These are phyloP conservation scores for Steinernema hermaphroditum DNA, from an alignment of 2,888 invertebrate species.

Conservation along the genomic window DNA sequence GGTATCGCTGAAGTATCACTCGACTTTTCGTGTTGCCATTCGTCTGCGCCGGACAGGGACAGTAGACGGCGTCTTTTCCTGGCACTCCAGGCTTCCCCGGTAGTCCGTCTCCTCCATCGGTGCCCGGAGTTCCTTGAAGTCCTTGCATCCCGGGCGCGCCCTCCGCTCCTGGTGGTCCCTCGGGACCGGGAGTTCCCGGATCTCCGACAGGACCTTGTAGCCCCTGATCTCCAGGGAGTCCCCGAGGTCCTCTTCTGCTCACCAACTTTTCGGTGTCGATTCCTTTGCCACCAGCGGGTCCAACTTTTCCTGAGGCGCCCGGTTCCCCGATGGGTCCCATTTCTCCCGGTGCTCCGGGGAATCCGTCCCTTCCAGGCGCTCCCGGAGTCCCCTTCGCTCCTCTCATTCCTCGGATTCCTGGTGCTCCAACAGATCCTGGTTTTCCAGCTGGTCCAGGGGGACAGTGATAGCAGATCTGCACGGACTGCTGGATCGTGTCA, in stretches of 20 bases:
- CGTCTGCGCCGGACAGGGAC: background rate
- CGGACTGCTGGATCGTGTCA: background rate
- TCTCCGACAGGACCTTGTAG: slow-evolving; percentile 10
- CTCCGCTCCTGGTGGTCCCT: background rate
- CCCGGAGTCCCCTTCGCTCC: background rate
- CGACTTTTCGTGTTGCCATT: background rate
- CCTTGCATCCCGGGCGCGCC: background rate
- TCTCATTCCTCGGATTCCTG: slow-evolving; percentile 4
- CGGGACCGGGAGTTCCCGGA: background rate
- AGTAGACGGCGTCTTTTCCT: background rate
- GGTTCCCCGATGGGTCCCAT: slow-evolving; percentile 2
- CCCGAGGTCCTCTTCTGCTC: background rate
- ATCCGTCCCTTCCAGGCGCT: slow-evolving; percentile 5
- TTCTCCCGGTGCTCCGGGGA: slow-evolving; percentile 22
- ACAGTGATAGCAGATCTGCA: slow-evolving; percentile 6
- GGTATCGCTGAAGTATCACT: slow-evolving; percentile 3
- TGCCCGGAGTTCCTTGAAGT: slow-evolving; percentile 3
- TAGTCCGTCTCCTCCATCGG: background rate
- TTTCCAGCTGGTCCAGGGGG: background rate
- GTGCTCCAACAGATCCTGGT: background rate
- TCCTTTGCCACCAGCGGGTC: background rate
- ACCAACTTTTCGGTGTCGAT: background rate
- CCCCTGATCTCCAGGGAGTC: background rate
- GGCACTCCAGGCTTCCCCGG: background rate
- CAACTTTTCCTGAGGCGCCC: background rate